Evolutionary conservation across 1,140 invertebrate species (phyloP), one percentile per base, ranked within the genome.

Genomic region (Drosophila pseudoananassae): DNA sequence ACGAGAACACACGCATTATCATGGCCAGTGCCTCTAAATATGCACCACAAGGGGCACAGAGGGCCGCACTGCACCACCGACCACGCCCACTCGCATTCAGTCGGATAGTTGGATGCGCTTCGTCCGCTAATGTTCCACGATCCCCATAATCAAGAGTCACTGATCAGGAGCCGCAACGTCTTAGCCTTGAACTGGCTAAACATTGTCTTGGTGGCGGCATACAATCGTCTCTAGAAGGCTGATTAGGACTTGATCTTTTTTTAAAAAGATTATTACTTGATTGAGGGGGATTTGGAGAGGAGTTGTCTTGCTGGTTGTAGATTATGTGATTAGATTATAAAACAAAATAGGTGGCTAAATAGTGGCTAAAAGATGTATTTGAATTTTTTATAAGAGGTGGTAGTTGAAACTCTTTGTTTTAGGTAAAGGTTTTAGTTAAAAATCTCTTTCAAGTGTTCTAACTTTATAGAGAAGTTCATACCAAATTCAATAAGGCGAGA

Each of bases 101-200:
- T 17, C 9, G 36, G 33, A 14, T 40, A 29, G 59, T 55, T 55
- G 49, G 40, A 50, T 43, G 47, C 55, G 56, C 29, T 59, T 36
- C 63, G 66, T 66, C 55, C 72, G 43, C 81, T 57, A 79, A 57
- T 87, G 73, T 65, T 65, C 31, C 76, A 65, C 66, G 51, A 75
- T 74, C 61, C 50, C 75, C 82, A 77, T 88, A 75, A 85, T 82
- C 71, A 87, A 75, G 59, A 58, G 36, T 38, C 70, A 12, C 54
- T 65, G 80, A 70, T 76, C 73, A 76, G 54, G 43, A 76, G 53
- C 49, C 29, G n/a, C 61, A 27, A 20, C 33, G 29, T 38, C 38
- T 53, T 38, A 17, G 49, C 33, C 53, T 75, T 75, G 53, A 17
- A 43, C 14, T 40, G 38, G 4, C 2, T 40, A 14, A 2, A 7